Evolutionary conservation across 2,888 invertebrate genomes (phyloP).

Genomic region (Papilio elwesi): DNA sequence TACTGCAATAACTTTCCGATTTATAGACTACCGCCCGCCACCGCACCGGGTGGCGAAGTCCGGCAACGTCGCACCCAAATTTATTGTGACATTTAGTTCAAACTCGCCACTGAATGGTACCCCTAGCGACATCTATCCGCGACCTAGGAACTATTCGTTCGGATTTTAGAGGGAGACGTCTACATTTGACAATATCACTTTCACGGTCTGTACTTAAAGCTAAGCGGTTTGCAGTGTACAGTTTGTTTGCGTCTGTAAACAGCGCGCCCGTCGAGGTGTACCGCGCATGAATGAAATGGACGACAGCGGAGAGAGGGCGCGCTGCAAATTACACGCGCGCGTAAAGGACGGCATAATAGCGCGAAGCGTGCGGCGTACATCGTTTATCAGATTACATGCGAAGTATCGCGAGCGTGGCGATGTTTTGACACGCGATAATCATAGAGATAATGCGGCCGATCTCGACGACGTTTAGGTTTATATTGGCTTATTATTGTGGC

Average conservation of each 20-base stretch:
- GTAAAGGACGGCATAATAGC: slow-evolving; percentile 65
- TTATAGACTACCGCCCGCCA: slow-evolving; percentile 74
- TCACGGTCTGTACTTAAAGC: slow-evolving; percentile 84
- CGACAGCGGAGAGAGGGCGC: slow-evolving; percentile 68
- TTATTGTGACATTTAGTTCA: slow-evolving; percentile 80
- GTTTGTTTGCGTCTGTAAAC: slow-evolving; percentile 85
- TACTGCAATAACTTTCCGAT: slow-evolving; percentile 60
- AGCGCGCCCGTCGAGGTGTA: slow-evolving; percentile 80
- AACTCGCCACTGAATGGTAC: slow-evolving; percentile 64
- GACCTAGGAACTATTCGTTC: slow-evolving; percentile 60
- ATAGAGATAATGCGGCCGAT: slow-evolving; percentile 84
- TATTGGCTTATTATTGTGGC: slow-evolving; percentile 80
- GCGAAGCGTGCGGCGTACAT: slow-evolving; percentile 83
- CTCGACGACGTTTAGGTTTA: slow-evolving; percentile 82
- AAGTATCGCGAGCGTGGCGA: slow-evolving; percentile 85
- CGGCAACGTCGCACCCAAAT: slow-evolving; percentile 82
- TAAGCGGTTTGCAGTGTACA: slow-evolving; percentile 83
- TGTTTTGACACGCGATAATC: slow-evolving; percentile 86
- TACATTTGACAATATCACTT: slow-evolving; percentile 82
- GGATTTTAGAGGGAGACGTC: slow-evolving; percentile 76
- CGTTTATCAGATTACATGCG: slow-evolving; percentile 85
- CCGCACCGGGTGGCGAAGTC: slow-evolving; percentile 79
- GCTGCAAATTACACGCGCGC: slow-evolving; percentile 49
- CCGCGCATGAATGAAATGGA: slow-evolving; percentile 85
- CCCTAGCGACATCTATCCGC: slow-evolving; percentile 77